Percentiles rank a stretch among this genome's conserved stretches.
Evolutionary conservation across 2,888 invertebrate species (phyloP).

Genomic region (Frankliniella intonsa): DNA sequence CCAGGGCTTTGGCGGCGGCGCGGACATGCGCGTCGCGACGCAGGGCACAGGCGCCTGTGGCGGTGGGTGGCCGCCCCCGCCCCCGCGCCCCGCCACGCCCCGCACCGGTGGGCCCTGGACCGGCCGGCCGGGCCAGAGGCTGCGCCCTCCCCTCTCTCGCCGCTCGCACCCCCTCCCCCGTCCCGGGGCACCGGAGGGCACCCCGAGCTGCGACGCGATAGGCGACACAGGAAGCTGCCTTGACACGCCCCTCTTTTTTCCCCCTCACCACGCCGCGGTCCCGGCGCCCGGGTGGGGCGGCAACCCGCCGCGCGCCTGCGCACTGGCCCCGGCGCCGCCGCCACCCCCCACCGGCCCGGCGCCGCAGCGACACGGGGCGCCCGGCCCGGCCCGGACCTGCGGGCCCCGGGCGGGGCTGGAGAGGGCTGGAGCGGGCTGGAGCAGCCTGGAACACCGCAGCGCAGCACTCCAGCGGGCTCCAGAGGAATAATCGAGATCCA

Average conservation of each 20-base stretch:
- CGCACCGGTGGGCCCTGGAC: background rate
- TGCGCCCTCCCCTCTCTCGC: background rate
- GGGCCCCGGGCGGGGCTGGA: too few relatives aligned
- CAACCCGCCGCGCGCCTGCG: conserved; percentile 14
- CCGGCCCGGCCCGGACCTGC: too few relatives aligned
- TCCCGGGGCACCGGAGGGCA: background rate
- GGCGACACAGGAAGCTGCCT: conserved; percentile 18
- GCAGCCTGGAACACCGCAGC: too few relatives aligned
- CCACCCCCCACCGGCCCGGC: background rate
- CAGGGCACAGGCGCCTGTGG: background rate
- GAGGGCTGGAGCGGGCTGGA: too few relatives aligned
- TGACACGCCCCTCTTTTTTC: conserved; percentile 19
- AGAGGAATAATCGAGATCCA: too few relatives aligned
- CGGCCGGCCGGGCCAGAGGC: background rate
- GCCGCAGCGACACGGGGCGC: too few relatives aligned
- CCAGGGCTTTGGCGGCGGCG: background rate
- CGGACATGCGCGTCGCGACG: background rate
- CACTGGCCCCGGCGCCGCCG: background rate
- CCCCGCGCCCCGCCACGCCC: too few relatives aligned
- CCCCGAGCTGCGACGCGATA: background rate
- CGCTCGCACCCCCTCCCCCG: background rate
- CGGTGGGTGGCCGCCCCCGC: too few relatives aligned
- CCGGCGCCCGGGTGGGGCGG: background rate
- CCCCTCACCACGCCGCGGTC: background rate
- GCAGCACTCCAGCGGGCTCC: too few relatives aligned